phyloP scores from a whole-genome alignment of 2,888 invertebrate genomes.

The Eudemis profundana region DNA sequence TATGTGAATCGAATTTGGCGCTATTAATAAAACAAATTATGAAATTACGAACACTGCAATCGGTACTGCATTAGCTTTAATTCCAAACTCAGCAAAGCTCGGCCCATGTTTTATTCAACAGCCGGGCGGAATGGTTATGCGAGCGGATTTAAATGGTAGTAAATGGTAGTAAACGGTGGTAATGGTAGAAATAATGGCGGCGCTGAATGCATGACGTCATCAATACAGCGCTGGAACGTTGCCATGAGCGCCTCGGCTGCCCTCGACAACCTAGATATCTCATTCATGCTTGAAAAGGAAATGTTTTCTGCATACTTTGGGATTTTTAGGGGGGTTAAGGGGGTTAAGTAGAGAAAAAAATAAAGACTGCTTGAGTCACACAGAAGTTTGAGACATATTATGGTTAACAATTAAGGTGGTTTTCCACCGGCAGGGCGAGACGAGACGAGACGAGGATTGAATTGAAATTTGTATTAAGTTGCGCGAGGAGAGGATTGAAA shows the following conservation, averaged over 20 bases:
- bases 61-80: not conserved
- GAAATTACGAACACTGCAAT: conserved; percentile 7
- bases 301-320: not conserved
- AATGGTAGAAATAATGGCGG: conserved; percentile 32
- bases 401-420: too few relatives aligned
- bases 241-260: conserved; percentile 10
- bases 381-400: too few relatives aligned
- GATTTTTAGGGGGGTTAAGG: too few relatives aligned
- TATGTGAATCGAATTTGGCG: too few relatives aligned
- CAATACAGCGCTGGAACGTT: conserved; percentile 25
- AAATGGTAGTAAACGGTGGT: conserved; percentile 35
- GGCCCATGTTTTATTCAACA: conserved; percentile 31
- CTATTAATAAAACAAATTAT: not conserved
- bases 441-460: too few relatives aligned
- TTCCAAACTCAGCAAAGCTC: conserved; percentile 4
- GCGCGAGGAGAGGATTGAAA: too few relatives aligned
- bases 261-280: not conserved
- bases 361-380: too few relatives aligned
- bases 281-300: not conserved
- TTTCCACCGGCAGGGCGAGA: too few relatives aligned
- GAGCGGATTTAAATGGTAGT: conserved; percentile 24
- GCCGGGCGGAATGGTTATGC: conserved; percentile 5
- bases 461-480: too few relatives aligned
- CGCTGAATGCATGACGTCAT: conserved; percentile 31
- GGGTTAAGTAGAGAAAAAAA: too few relatives aligned